Evolutionary conservation across 2,888 invertebrate species (phyloP).

Genomic region (Pseudanteris insignis): DNA sequence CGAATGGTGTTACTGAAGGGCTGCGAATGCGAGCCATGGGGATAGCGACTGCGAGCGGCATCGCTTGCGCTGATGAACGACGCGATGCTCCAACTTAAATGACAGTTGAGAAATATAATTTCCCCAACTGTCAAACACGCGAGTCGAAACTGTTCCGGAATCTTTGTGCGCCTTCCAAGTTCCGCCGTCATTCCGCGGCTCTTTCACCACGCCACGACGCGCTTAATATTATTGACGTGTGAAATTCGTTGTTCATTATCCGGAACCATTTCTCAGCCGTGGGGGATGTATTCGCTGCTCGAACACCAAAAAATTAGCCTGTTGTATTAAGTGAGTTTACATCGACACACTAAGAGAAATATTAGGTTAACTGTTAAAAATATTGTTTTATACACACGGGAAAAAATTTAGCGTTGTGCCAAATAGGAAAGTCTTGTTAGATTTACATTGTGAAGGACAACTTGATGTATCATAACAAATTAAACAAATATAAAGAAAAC

Average conservation of each 20-base stretch:
- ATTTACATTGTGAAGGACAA: no score
- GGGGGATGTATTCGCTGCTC: background rate
- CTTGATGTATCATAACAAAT: no score
- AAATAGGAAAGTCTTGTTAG: no score
- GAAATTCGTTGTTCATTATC: conserved; percentile 11
- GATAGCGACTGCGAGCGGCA: conserved; percentile 5
- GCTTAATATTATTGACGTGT: conserved; percentile 34
- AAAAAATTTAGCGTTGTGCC: no score
- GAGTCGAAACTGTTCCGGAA: conserved; percentile 54
- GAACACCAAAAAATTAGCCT: no score
- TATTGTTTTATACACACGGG: no score
- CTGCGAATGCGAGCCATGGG: conserved; percentile 37
- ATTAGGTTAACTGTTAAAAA: background rate
- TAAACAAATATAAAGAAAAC: no score
- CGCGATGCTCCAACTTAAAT: conserved; percentile 58
- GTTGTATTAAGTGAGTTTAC: no score
- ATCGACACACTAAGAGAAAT: no score
- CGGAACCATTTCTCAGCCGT: background rate
- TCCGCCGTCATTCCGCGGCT: conserved; percentile 26
- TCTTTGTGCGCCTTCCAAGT: conserved; percentile 44
- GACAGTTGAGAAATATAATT: conserved; percentile 64
- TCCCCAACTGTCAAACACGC: conserved; percentile 61
- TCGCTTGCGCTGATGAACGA: conserved; percentile 52
- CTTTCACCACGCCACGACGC: conserved; percentile 22
- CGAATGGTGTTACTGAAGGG: conserved; percentile 33